phyloP scores from a whole-genome alignment of 2,888 invertebrate species.

The Agriopis marginaria region DNA sequence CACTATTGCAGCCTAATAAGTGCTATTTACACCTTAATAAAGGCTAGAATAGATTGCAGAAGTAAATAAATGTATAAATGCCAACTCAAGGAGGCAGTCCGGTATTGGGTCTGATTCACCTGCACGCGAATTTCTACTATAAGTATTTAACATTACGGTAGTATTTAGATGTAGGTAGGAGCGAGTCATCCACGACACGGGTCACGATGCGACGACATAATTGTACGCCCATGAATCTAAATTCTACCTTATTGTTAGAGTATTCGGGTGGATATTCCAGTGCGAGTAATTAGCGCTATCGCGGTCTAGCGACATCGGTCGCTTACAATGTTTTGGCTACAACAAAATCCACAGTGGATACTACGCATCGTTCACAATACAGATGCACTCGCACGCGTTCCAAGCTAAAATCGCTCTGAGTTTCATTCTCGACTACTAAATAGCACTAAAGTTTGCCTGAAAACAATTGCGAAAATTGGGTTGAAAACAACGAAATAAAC shows the following conservation, averaged over 20 bases:
- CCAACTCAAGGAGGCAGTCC: background rate
- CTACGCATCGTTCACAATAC: too few relatives aligned
- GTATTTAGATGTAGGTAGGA: background rate
- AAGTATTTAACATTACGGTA: background rate
- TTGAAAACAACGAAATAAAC: too few relatives aligned
- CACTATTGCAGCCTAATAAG: constrained; percentile 30
- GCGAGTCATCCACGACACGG: background rate
- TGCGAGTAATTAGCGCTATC: background rate
- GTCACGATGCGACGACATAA: too few relatives aligned
- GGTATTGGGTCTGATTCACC: background rate
- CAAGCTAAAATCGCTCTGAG: too few relatives aligned
- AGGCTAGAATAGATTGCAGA: constrained; percentile 22
- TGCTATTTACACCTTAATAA: constrained; percentile 24
- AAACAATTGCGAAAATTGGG: too few relatives aligned
- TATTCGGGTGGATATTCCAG: background rate
- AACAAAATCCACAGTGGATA: background rate
- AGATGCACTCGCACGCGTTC: too few relatives aligned
- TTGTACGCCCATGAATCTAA: background rate
- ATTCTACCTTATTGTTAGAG: background rate
- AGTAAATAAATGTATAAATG: constrained; percentile 1
- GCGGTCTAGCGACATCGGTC: background rate
- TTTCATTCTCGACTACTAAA: too few relatives aligned
- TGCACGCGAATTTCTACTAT: background rate
- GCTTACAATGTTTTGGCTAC: background rate
- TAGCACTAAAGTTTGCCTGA: too few relatives aligned